A percentile compares a stretch with the other conserved stretches of the same genome.
These are phyloP conservation scores for Plutomurus gul DNA, from an alignment of 1,140 invertebrate species.

Conservation along the genomic window DNA sequence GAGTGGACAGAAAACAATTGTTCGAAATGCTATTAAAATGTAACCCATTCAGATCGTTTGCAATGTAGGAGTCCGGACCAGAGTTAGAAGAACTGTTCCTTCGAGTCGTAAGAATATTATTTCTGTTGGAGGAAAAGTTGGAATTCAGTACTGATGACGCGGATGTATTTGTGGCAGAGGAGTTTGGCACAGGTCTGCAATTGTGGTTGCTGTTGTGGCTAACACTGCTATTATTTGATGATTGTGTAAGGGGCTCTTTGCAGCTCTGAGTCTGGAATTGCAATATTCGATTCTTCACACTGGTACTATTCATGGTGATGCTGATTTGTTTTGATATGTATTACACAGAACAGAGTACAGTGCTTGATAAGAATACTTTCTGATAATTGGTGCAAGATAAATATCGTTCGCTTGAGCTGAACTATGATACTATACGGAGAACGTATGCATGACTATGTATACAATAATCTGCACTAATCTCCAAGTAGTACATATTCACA, in stretches of 20 bases:
- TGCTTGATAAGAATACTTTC: not conserved
- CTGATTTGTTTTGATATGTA: not conserved
- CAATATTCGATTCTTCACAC: conserved; percentile 49
- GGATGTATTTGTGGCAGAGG: not conserved
- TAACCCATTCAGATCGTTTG: not conserved
- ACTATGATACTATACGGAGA: no score
- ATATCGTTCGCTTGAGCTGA: not conserved
- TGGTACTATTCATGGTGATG: conserved; percentile 20
- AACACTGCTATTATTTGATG: not conserved
- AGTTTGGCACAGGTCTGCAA: not conserved
- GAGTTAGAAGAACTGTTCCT: not conserved
- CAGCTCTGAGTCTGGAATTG: conserved; percentile 44
- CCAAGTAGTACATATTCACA: not conserved
- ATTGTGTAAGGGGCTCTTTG: not conserved
- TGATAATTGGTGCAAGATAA: not conserved
- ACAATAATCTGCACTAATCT: no score
- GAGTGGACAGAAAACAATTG: not conserved
- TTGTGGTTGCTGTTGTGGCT: not conserved
- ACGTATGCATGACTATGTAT: no score
- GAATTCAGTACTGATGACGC: not conserved
- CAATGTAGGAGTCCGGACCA: not conserved
- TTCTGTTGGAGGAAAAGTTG: not conserved
- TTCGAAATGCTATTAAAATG: not conserved
- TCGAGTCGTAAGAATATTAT: not conserved
- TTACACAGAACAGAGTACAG: not conserved